Base-by-base conservation (phyloP, 2,888 invertebrate genomes). In the Diplazon laetatorius region DNA sequence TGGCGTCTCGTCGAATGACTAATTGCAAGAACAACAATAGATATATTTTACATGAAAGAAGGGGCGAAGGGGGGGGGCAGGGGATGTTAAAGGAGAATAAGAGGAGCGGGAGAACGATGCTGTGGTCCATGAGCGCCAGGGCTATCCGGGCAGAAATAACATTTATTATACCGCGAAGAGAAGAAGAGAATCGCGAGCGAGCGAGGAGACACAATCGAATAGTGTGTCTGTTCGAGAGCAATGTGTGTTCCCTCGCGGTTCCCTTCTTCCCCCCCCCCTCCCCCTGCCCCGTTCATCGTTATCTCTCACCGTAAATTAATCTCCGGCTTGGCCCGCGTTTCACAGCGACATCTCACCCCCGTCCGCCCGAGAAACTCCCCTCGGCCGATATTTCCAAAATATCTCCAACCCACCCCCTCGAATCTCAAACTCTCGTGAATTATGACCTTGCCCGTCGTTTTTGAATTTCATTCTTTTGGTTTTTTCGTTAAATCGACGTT, bases 301-400 rank as follows among this genome's bases (percentile, higher is more conserved):
- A 90, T 90, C 90, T 90, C 86, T 85, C 84, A 85, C 85, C 87
- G 87, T 86, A 87, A 89, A 90, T 90, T 90, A 89, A 90, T 90
- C 89, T 89, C 85, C 73, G 82, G 76, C 81, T 81, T 81, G 85
- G n/a, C 48, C 70, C 55, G 50, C 59, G 39, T 72, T 83, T 75
- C 77, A 76, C 77, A 62, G 62, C 83, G 66, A 82, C 80, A 76
- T 77, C 82, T 78, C 77, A 75, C 81, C 81, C 80, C 65, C 74
- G 83, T 80, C 30, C 9, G n/a, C 52, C 69, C 59, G 30, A 73
- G 44, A 69, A 71, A 62, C 70, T 80, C 81, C 77, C 73, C 81
- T 79, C 82, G 66, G 77, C 85, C 84, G 86, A 89, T 88, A 86
- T 87, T 85, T 86, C 84, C 83, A 85, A 88, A 89, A 89, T 85